Conservation (phyloP, 2,113 vertebrate genomes). For the Callithrix jacchus region DNA sequence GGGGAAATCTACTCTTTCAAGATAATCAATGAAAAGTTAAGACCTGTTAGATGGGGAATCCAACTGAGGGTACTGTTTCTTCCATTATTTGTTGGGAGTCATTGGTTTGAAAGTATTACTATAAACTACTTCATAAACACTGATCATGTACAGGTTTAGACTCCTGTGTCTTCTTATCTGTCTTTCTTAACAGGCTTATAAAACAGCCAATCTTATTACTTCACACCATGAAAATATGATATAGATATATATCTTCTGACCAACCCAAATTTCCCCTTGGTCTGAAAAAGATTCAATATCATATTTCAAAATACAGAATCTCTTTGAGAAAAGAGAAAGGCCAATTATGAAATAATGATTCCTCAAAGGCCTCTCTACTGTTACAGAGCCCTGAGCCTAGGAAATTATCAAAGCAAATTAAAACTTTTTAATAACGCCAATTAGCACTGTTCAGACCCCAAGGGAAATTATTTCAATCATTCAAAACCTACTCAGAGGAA, state of each 20-base stretch:
- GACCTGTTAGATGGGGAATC: background rate
- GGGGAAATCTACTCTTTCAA: background rate
- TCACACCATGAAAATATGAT: background rate
- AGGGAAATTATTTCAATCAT: conserved; percentile 31
- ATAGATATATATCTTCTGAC: background rate
- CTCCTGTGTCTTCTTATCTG: background rate
- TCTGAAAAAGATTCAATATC: conserved; percentile 4
- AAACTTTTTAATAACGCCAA: conserved; percentile 24
- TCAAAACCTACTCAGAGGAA: conserved; percentile 25
- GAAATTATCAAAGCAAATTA: conserved; percentile 26
- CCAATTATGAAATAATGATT: conserved; percentile 41
- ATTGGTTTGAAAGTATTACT: background rate
- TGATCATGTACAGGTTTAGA: background rate
- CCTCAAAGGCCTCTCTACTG: conserved; percentile 32
- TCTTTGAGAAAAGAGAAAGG: conserved; percentile 46
- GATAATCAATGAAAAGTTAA: background rate
- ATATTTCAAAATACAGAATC: conserved; percentile 5
- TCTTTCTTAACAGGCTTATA: background rate
- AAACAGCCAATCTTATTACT: conserved; percentile 7
- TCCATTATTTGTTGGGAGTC: background rate
- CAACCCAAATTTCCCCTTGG: background rate
- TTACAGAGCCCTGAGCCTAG: background rate
- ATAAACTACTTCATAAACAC: background rate
- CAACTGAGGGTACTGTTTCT: background rate
- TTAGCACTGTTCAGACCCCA: conserved; percentile 25